Evolutionary conservation across 1,140 invertebrate genomes (phyloP), one percentile per base, ranked within the genome.

Genomic region (Halesus radiatus): DNA sequence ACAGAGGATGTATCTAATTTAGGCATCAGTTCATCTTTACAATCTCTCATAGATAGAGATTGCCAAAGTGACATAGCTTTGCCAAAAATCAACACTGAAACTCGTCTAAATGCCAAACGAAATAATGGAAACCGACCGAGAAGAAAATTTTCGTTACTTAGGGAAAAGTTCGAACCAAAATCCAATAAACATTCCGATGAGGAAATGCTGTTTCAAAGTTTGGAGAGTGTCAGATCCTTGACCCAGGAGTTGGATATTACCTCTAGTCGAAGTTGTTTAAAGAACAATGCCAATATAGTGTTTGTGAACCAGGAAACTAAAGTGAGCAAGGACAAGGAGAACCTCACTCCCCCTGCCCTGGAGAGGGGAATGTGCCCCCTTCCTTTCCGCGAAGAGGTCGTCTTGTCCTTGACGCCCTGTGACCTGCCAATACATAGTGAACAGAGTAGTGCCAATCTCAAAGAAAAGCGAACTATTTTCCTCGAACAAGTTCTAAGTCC

Each of bases 131-230:
- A 85, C 80, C 88, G 87, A 84, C 90, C 91, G 0, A 88, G 90
- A 73, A 86, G 91, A 84, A 93, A 92, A 85, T 92, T 92, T 85
- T 93, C 92, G 8, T 86, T 92, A 64, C 84, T 93, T 26, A 88
- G 91, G 78, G 92, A 93, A 82, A 89, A 88, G 80, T 93, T 92
- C 85, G 92, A 93, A 86, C 88, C 90, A 32, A 89, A 90, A 85
- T 84, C 86, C 56, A 64, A 23, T 29, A 88, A 88, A 80, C 80
- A 88, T 74, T 85, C 89, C 78, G 88, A 89, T 83, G 87, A 89
- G 85, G 88, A 87, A 87, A 89, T 85, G 79, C 87, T 87, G 79
- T 91, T 83, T 82, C 85, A 86, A 72, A 85, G 85, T 76, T 84
- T 86, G 52, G 87, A 88, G 81, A 89, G 79, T 54, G 54, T 83